Percentiles rank a stretch among this genome's conserved stretches.
phyloP scores from a whole-genome alignment of 2,797 vertebrate genomes.

The Thripadectes ignobilis region DNA sequence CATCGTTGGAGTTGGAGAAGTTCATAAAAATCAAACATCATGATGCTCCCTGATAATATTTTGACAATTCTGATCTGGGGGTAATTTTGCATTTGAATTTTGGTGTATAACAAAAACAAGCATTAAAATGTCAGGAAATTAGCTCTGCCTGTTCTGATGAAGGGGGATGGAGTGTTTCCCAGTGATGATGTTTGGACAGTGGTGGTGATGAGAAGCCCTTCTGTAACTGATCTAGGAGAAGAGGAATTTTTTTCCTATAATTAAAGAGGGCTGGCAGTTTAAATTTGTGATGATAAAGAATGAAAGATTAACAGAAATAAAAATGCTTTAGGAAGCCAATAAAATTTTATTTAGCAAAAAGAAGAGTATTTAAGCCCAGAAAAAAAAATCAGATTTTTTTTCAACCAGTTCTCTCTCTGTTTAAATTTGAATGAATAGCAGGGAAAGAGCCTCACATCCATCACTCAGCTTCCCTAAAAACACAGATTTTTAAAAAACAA shows the following conservation, averaged over 20 bases:
- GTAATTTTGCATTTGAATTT: slow-evolving; percentile 32
- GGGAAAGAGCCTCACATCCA: not conserved
- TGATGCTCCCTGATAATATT: not conserved
- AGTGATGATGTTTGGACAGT: slow-evolving; percentile 19
- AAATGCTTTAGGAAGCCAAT: not conserved
- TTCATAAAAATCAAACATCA: slow-evolving; percentile 1
- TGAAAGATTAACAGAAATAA: not conserved
- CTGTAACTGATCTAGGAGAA: not conserved
- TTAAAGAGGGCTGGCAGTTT: not conserved
- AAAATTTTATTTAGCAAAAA: not conserved
- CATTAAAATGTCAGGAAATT: not conserved
- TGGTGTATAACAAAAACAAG: not conserved
- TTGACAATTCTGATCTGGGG: not conserved
- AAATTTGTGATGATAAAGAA: not conserved
- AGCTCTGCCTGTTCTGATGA: not conserved
- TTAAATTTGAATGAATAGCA: not conserved
- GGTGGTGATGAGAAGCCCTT: slow-evolving; percentile 9
- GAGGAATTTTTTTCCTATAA: not conserved
- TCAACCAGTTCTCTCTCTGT: not conserved
- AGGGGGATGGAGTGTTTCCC: not conserved
- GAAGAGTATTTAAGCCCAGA: not conserved
- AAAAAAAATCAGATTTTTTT: not conserved
- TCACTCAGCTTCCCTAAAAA: not conserved
- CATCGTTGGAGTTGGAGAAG: not conserved
- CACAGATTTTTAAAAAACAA: not conserved